phyloP scores from a whole-genome alignment of 1,140 invertebrate genomes.

The Drosophila ambigua region DNA sequence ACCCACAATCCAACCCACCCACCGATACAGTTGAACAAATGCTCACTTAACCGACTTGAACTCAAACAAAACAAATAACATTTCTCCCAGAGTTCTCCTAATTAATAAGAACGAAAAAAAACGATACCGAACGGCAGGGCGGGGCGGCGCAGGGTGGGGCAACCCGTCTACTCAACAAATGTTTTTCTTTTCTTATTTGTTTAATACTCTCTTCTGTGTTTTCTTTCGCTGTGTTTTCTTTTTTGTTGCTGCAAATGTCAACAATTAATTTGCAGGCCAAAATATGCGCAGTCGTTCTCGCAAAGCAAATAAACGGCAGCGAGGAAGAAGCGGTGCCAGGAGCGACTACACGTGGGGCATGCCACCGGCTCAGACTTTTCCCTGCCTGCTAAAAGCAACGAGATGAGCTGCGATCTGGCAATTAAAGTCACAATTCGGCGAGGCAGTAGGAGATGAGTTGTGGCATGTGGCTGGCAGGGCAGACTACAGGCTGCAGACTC shows the following conservation, averaged over 20 bases:
- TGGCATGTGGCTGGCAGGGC: neutral
- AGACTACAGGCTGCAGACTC: neutral
- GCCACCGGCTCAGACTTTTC: slow-evolving; percentile 1
- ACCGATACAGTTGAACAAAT: slow-evolving; percentile 31
- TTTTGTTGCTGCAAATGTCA: slow-evolving; percentile 52
- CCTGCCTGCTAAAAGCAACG: slow-evolving; percentile 7
- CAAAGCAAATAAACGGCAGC: slow-evolving; percentile 44
- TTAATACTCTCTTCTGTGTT: neutral
- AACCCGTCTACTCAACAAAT: slow-evolving; percentile 36
- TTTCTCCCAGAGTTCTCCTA: slow-evolving; percentile 40
- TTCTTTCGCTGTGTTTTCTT: slow-evolving; percentile 22
- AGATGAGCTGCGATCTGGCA: slow-evolving; percentile 10
- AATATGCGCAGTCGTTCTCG: slow-evolving; percentile 51
- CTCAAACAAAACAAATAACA: slow-evolving; percentile 46
- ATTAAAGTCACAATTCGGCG: slow-evolving; percentile 37
- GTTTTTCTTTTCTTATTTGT: slow-evolving; percentile 28
- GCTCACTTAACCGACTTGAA: slow-evolving; percentile 44
- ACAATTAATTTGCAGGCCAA: slow-evolving; percentile 56
- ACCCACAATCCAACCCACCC: neutral
- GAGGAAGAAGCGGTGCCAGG: slow-evolving; percentile 19
- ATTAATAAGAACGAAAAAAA: slow-evolving; percentile 33
- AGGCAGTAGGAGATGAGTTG: slow-evolving; percentile 23
- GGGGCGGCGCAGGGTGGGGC: neutral
- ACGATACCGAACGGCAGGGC: neutral
- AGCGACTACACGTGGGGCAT: slow-evolving; percentile 16